Base-by-base conservation (phyloP, 2,888 invertebrate genomes). In the Drosophila seclusa region DNA sequence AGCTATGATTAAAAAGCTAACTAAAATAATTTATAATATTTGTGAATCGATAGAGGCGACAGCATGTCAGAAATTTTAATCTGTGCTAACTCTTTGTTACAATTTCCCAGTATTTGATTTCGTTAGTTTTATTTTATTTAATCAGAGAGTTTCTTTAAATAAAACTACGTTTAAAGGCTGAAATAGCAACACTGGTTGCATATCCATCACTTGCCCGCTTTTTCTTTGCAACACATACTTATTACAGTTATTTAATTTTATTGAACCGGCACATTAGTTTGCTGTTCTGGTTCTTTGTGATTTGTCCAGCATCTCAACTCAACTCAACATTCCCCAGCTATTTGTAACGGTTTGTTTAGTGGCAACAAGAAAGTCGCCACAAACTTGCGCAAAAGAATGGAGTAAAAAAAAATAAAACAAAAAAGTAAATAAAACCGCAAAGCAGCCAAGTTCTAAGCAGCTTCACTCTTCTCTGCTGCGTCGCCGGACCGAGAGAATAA, bases 331-430 rank as follows among this genome's bases (percentile, higher is more conserved):
- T 82, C 73, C 73, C 78, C 78, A 73, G 80, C 54, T 57, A 83
- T 86, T 79, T 83, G 83, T 78, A 84, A 84, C 85, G 78, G 85
- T 82, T 76, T 78, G 68, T 68, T 78, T 80, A 70, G 78, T 77
- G 76, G 71, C 38, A 67, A 40, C 64, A 53, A 76, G 57, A 73
- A 77, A 76, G 55, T 38, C 31, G 53, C 50, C 32, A 34, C 31
- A 57, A 61, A 38, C 49, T 49, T 45, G 40, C 32, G 42, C 32
- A 52, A 61, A 57, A 52, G 16, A n/a, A 40, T 36, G 11, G 38
- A 27, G 18, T 27, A 31, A 5, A 31, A 45, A 36, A 55, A 27
- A 63, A 31, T 11, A 34, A 57, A 11, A 36, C 57, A 21, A 40
- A 36, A 45, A 40, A 50, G 8, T 45, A 16, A 45, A 45, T 21